phyloP scores from a whole-genome alignment of 1,140 invertebrate genomes.

The Leucophenga varia region DNA sequence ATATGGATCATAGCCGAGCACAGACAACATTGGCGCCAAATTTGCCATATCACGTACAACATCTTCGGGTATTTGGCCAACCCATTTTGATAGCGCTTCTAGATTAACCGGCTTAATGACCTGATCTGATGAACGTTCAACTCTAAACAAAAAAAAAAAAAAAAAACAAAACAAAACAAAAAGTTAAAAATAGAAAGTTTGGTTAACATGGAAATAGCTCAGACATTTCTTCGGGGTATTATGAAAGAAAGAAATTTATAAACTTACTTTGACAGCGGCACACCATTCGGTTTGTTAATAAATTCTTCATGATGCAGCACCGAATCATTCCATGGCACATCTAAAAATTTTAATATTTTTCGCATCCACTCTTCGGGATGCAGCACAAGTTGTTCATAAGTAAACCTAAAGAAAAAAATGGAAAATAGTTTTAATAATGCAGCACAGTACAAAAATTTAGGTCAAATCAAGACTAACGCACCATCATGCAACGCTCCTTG shows the following conservation, averaged over 20 bases:
- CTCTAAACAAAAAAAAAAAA: slow-evolving; percentile 66
- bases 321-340: slow-evolving; percentile 92
- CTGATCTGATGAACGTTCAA: slow-evolving; percentile 97
- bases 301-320: slow-evolving; percentile 97
- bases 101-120: slow-evolving; percentile 97
- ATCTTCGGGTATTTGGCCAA: slow-evolving; percentile 87
- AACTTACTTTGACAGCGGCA: slow-evolving; percentile 87
- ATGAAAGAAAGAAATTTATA: neutral
- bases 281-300: slow-evolving; percentile 94
- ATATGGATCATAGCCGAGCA: slow-evolving; percentile 91
- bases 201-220: no score
- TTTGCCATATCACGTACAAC: slow-evolving; percentile 87
- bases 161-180: slow-evolving; percentile 1
- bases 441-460: neutral
- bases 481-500: slow-evolving; percentile 78
- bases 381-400: slow-evolving; percentile 96
- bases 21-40: slow-evolving; percentile 88
- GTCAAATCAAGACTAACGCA: slow-evolving; percentile 50
- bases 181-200: no score
- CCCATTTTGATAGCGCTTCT: slow-evolving; percentile 96
- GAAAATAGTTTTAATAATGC: no score
- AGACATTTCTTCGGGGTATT: no score
- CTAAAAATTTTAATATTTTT: slow-evolving; percentile 86
- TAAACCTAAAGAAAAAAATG: slow-evolving; percentile 62
- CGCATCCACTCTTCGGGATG: slow-evolving; percentile 89